These are phyloP conservation scores for Epinotia nisella DNA, from an alignment of 2,888 invertebrate species.

Conservation along the genomic window DNA sequence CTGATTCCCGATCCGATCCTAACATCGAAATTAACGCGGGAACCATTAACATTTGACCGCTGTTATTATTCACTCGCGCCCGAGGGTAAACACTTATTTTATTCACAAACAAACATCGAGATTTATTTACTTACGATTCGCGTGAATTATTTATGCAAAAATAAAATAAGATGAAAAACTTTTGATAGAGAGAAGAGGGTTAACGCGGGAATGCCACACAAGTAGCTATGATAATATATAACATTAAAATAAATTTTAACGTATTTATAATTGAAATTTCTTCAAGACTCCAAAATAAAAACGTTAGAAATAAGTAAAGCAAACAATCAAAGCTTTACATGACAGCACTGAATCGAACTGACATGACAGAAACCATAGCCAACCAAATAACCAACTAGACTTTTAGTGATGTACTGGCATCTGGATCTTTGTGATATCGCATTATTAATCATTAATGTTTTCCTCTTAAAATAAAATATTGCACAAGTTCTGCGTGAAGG, in stretches of 20 bases:
- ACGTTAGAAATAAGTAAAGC: constrained; percentile 70
- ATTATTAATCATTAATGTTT: background rate
- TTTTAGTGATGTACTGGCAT: constrained; percentile 6
- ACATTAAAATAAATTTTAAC: constrained; percentile 47
- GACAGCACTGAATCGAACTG: constrained; percentile 54
- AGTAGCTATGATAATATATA: constrained; percentile 25
- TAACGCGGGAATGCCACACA: constrained; percentile 37
- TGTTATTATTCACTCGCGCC: constrained; percentile 57
- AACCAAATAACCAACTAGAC: constrained; percentile 36
- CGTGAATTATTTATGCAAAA: constrained; percentile 42
- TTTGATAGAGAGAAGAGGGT: constrained; percentile 33
- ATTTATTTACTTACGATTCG: constrained; percentile 45
- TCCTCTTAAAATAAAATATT: background rate
- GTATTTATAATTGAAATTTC: constrained; percentile 55
- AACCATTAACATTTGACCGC: constrained; percentile 73
- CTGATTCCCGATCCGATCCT: constrained; percentile 58
- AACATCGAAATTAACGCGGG: constrained; percentile 67
- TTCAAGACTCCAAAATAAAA: constrained; percentile 66
- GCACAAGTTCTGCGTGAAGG: background rate
- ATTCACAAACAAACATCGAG: constrained; percentile 44
- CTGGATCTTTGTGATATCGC: too few species aligned
- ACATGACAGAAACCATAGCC: constrained; percentile 47
- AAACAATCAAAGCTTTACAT: constrained; percentile 78
- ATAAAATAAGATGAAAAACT: constrained; percentile 39
- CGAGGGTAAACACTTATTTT: constrained; percentile 48